phyloP scores from a whole-genome alignment of 1,140 invertebrate species.

The Neuroterus valhalla region DNA sequence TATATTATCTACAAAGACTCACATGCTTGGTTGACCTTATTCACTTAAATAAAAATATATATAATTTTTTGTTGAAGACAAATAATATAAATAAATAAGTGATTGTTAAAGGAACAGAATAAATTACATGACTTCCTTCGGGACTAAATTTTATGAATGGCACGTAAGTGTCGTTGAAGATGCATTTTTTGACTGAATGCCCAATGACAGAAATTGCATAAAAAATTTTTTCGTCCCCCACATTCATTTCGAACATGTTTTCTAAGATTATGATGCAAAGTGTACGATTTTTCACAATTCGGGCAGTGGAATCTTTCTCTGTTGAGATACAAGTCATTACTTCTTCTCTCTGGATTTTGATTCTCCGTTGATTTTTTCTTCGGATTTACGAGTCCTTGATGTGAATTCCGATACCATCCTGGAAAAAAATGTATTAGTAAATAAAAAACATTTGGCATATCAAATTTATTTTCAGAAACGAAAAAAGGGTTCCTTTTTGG shows the following conservation, averaged over 20 bases:
- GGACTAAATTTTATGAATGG: constrained; percentile 3
- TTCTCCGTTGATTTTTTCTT: too few relatives aligned
- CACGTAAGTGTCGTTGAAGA: constrained; percentile 16
- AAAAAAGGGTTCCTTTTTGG: not conserved
- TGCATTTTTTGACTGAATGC: constrained; percentile 20
- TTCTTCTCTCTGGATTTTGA: constrained; percentile 3
- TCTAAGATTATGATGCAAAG: constrained; percentile 1
- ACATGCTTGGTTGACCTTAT: too few relatives aligned
- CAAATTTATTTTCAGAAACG: not conserved
- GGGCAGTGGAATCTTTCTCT: not conserved
- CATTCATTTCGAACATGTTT: constrained; percentile 4
- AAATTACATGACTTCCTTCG: not conserved
- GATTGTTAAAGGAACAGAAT: too few relatives aligned
- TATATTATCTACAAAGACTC: too few relatives aligned
- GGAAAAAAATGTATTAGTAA: not conserved
- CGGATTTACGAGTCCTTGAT: not conserved
- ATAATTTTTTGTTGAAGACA: too few relatives aligned
- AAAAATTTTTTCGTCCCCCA: constrained; percentile 16
- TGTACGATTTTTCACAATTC: constrained; percentile 20
- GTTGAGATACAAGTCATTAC: not conserved
- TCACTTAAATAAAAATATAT: too few relatives aligned
- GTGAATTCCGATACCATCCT: not conserved
- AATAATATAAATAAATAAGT: too few relatives aligned
- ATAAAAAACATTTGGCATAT: not conserved
- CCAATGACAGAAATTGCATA: constrained; percentile 6